Percentiles rank a stretch among this genome's conserved stretches.
These are phyloP conservation scores for Hippocampus zosterae DNA, from an alignment of 2,113 vertebrate genomes.

Conservation along the genomic window DNA sequence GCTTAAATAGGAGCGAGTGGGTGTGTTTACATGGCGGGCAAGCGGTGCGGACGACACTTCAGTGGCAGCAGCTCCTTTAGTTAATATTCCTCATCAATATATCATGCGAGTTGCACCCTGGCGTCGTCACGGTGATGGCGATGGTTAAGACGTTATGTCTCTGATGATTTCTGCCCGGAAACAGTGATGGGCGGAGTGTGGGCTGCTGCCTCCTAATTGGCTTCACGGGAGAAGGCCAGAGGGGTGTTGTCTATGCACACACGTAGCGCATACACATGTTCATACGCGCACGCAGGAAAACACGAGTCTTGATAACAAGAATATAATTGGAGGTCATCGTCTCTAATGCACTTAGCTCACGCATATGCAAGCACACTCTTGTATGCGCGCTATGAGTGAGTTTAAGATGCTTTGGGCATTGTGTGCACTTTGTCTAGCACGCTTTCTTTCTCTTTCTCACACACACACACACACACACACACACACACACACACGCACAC, in stretches of 20 bases:
- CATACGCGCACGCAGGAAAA: background rate
- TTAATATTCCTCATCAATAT: too few relatives aligned
- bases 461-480: background rate
- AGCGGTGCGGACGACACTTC: too few relatives aligned
- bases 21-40: background rate
- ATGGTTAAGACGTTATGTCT: background rate
- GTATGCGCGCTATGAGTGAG: background rate
- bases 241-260: background rate
- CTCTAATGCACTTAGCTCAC: background rate
- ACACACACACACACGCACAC: too few relatives aligned
- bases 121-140: background rate
- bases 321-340: background rate
- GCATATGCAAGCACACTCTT: background rate
- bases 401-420: background rate
- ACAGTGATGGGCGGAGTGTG: constrained; percentile 13
- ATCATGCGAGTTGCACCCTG: background rate
- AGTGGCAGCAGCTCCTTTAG: too few relatives aligned
- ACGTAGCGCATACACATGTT: constrained; percentile 3
- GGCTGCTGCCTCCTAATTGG: constrained; percentile 28
- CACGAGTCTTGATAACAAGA: background rate
- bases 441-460: too few relatives aligned
- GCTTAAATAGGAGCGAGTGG: background rate
- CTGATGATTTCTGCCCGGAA: constrained; percentile 32
- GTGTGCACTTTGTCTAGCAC: background rate
- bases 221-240: constrained; percentile 21